These are phyloP conservation scores for Lucinisca nassula DNA, from an alignment of 2,888 invertebrate species.

Conservation along the genomic window DNA sequence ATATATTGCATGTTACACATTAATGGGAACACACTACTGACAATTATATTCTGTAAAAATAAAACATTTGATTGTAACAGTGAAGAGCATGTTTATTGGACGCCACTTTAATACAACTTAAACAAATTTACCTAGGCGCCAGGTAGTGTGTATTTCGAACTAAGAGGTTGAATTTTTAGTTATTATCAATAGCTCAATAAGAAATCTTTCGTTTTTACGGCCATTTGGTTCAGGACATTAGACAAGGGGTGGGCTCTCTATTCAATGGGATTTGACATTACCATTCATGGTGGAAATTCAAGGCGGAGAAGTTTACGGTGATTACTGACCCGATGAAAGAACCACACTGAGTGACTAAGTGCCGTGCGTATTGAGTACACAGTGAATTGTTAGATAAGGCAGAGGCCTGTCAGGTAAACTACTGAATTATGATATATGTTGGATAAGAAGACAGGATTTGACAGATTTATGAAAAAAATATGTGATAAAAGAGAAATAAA, in stretches of 20 bases:
- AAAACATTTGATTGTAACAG: not conserved
- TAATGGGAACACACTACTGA: not conserved
- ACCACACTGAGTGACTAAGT: slow-evolving; percentile 69
- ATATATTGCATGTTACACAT: not conserved
- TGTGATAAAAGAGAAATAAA: slow-evolving; percentile 42
- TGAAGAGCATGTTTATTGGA: not conserved
- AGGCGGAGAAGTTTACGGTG: slow-evolving; percentile 67
- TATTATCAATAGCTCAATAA: slow-evolving; percentile 45
- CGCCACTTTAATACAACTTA: slow-evolving; percentile 46
- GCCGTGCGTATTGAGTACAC: slow-evolving; percentile 61
- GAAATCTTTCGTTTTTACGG: slow-evolving; percentile 22
- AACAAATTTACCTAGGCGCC: slow-evolving; percentile 59
- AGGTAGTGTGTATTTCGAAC: slow-evolving; percentile 53
- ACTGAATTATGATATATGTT: slow-evolving; percentile 63
- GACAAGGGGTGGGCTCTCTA: slow-evolving; percentile 70
- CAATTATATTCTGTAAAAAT: slow-evolving; percentile 2
- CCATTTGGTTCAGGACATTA: slow-evolving; percentile 2
- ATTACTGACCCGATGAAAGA: slow-evolving; percentile 71
- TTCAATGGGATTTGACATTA: slow-evolving; percentile 70
- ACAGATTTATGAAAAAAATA: slow-evolving; percentile 55
- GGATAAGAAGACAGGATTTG: slow-evolving; percentile 41
- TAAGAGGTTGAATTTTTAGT: not conserved
- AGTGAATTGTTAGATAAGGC: slow-evolving; percentile 51
- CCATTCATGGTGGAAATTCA: slow-evolving; percentile 59
- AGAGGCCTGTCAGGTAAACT: slow-evolving; percentile 53